Conservation (phyloP, 2,113 vertebrate species). For the Nothoprocta pentlandii region DNA sequence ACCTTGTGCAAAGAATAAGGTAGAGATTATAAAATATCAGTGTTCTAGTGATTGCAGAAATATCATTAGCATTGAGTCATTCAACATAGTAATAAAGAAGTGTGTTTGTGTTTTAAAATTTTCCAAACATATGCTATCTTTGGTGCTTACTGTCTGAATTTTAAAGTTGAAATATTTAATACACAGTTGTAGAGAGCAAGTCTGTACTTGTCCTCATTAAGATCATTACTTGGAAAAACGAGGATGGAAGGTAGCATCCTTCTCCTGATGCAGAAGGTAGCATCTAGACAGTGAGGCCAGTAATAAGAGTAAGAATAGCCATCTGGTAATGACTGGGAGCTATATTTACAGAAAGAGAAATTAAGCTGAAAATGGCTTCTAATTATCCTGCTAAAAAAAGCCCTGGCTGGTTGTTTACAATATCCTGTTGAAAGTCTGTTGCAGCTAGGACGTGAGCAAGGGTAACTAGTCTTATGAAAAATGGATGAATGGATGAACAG, state of each 20-base stretch:
- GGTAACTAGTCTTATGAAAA: neutral
- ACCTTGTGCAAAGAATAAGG: neutral
- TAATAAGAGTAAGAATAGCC: neutral
- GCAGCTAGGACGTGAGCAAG: neutral
- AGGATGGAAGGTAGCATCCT: no score
- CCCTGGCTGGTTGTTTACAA: neutral
- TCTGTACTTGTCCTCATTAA: neutral
- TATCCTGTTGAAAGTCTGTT: neutral
- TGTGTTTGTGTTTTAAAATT: neutral
- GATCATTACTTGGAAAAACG: neutral
- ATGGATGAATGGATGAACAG: neutral
- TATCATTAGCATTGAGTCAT: neutral
- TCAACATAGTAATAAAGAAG: neutral
- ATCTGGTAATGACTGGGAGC: slow-evolving; percentile 42
- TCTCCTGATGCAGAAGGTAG: neutral
- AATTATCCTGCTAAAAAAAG: slow-evolving; percentile 28
- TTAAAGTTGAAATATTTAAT: slow-evolving; percentile 25
- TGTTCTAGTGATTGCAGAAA: slow-evolving; percentile 9
- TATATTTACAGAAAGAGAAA: slow-evolving; percentile 26
- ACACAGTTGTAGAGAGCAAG: neutral
- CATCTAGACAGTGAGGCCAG: slow-evolving; percentile 1
- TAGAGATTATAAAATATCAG: neutral
- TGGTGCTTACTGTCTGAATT: neutral
- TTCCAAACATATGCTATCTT: neutral
- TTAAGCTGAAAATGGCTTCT: slow-evolving; percentile 11